Evolutionary conservation across 2,888 invertebrate genomes (phyloP).

Genomic region (Aricia artaxerxes): DNA sequence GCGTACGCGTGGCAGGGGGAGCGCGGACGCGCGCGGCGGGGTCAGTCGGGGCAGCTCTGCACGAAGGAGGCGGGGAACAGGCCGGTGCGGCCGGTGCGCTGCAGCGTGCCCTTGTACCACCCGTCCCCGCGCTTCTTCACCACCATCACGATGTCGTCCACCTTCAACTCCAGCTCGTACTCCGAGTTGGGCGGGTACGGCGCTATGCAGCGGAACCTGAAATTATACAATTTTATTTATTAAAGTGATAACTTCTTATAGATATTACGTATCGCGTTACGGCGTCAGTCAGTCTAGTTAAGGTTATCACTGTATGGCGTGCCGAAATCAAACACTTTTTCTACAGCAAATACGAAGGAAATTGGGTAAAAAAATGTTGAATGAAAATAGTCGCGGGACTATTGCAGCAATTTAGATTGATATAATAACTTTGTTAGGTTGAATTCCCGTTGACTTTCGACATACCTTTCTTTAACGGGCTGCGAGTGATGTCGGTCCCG

Average conservation of each 20-base stretch:
- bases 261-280: too few species aligned
- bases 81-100: constrained; percentile 94
- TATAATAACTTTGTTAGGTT: too few species aligned
- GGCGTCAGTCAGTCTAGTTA: too few species aligned
- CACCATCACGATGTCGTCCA: constrained; percentile 95
- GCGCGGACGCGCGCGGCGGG: constrained; percentile 16
- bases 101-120: constrained; percentile 96
- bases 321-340: too few species aligned
- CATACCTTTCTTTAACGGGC: constrained; percentile 68
- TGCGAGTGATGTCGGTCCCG: constrained; percentile 67
- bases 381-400: too few species aligned
- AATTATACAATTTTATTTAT: constrained; percentile 19
- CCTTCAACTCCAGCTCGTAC: constrained; percentile 92
- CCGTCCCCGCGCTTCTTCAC: constrained; percentile 96
- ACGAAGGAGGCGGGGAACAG: constrained; percentile 97
- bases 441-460: too few species aligned
- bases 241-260: too few species aligned
- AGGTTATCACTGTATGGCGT: too few species aligned
- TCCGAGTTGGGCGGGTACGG: constrained; percentile 97
- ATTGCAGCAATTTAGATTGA: too few species aligned
- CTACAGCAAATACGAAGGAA: too few species aligned
- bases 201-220: constrained; percentile 93
- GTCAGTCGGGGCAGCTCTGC: constrained; percentile 75
- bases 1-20: constrained; percentile 2
- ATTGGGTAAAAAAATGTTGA: too few species aligned